These are phyloP conservation scores for Saccostrea glomerata DNA, from an alignment of 1,140 invertebrate species.

Conservation along the genomic window DNA sequence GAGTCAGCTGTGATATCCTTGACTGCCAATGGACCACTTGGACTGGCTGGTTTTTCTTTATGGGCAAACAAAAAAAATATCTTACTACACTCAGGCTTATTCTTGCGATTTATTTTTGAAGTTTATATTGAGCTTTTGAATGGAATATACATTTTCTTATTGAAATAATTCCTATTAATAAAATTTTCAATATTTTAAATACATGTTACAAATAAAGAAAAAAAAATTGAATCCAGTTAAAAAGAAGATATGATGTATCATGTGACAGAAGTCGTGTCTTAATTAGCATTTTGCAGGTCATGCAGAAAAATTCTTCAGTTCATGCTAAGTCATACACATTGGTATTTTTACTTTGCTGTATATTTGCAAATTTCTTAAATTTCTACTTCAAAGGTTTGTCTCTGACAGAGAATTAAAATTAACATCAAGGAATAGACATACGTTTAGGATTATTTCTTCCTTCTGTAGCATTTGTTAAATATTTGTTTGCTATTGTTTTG, in stretches of 20 bases:
- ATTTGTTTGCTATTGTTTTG: neutral
- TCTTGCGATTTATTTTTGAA: neutral
- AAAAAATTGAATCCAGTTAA: too few relatives aligned
- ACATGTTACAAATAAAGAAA: too few relatives aligned
- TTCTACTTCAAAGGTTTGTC: neutral
- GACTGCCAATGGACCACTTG: constrained; percentile 89
- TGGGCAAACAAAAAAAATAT: neutral
- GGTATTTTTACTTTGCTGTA: neutral
- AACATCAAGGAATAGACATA: neutral
- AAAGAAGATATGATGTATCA: too few relatives aligned
- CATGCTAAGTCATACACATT: neutral
- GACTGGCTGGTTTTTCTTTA: constrained; percentile 79
- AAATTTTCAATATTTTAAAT: too few relatives aligned
- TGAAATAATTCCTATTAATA: too few relatives aligned
- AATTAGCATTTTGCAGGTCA: neutral
- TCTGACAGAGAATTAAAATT: too few relatives aligned
- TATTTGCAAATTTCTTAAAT: neutral
- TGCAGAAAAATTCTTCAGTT: neutral
- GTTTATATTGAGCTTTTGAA: too few relatives aligned
- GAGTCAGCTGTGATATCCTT: constrained; percentile 93
- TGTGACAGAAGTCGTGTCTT: neutral
- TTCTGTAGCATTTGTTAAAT: neutral
- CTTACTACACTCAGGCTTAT: neutral
- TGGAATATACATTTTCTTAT: too few relatives aligned
- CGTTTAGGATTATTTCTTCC: neutral